Percentiles rank a stretch among this genome's conserved stretches.
Evolutionary conservation across 2,888 invertebrate genomes (phyloP).

Genomic region (Dorcus parallelipipedus): DNA sequence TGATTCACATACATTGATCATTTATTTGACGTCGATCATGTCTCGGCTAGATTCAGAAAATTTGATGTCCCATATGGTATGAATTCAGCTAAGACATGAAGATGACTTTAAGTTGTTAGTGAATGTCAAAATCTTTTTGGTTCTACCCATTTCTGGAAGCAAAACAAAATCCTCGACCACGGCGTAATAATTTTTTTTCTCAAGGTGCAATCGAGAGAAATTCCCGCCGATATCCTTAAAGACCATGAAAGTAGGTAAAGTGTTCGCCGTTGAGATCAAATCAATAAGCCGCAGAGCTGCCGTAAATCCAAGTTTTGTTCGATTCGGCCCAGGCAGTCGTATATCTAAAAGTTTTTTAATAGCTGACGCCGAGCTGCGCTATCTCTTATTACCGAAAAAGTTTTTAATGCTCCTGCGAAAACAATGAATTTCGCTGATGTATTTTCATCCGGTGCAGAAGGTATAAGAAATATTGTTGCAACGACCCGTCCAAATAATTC

Average conservation of each 20-base stretch:
- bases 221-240: conserved; percentile 25
- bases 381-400: conserved; percentile 36
- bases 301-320: conserved; percentile 37
- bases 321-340: conserved; percentile 35
- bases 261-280: conserved; percentile 36
- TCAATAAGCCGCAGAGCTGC: conserved; percentile 40
- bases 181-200: too few relatives aligned
- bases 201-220: conserved; percentile 7
- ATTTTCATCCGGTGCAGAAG: not conserved
- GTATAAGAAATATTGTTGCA: too few relatives aligned
- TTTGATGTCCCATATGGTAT: too few relatives aligned
- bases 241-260: conserved; percentile 32
- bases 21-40: too few relatives aligned
- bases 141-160: too few relatives aligned
- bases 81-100: too few relatives aligned
- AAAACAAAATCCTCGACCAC: too few relatives aligned
- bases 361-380: conserved; percentile 35
- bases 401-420: conserved; percentile 26
- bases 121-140: too few relatives aligned
- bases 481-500: not conserved
- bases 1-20: too few relatives aligned
- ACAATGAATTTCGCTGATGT: not conserved
- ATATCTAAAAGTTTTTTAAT: conserved; percentile 45
- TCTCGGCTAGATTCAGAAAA: too few relatives aligned
- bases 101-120: too few relatives aligned